Evolutionary conservation across 30 jellyfish, hydroid and myxozoan species (phyloP).

Genomic region (Sanderia malayensis): DNA sequence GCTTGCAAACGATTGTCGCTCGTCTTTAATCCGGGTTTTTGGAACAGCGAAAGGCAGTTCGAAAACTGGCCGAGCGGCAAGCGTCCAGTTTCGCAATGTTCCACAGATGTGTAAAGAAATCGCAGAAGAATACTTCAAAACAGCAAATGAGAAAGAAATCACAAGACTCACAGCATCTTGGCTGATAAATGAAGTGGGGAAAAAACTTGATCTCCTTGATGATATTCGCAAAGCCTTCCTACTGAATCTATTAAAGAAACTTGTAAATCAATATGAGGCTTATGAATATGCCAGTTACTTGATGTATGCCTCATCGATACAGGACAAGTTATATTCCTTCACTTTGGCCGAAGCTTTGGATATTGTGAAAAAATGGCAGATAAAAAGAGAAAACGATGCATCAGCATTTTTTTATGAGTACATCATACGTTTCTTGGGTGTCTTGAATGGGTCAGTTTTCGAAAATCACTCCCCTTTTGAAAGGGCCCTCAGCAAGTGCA

Average conservation of each 20-base stretch:
- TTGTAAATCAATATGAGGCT: background rate
- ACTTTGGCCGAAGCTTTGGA: constrained; percentile 2
- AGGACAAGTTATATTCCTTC: background rate
- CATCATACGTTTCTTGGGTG: constrained; percentile 6
- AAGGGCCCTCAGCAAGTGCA: constrained; percentile 6
- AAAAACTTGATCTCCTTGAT: constrained; percentile 1
- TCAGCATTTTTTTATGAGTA: background rate
- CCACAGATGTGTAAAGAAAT: constrained; percentile 17
- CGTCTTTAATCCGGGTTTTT: constrained; percentile 3
- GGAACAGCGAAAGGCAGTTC: constrained; percentile 36
- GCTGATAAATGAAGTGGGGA: constrained; percentile 9
- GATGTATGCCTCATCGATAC: background rate
- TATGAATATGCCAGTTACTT: constrained; percentile 8
- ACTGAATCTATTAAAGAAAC: background rate
- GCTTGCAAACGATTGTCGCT: constrained; percentile 44
- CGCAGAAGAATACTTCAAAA: constrained; percentile 6
- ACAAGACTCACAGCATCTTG: constrained; percentile 30
- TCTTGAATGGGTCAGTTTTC: constrained; percentile 13
- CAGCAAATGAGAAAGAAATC: constrained; percentile 28
- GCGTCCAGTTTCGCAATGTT: no score
- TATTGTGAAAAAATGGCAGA: constrained; percentile 4
- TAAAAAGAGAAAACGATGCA: constrained; percentile 4
- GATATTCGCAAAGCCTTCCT: background rate
- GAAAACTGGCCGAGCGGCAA: no score
- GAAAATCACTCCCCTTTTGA: background rate